phyloP scores from a whole-genome alignment of 2,797 vertebrate species.

The Mus minutoides region DNA sequence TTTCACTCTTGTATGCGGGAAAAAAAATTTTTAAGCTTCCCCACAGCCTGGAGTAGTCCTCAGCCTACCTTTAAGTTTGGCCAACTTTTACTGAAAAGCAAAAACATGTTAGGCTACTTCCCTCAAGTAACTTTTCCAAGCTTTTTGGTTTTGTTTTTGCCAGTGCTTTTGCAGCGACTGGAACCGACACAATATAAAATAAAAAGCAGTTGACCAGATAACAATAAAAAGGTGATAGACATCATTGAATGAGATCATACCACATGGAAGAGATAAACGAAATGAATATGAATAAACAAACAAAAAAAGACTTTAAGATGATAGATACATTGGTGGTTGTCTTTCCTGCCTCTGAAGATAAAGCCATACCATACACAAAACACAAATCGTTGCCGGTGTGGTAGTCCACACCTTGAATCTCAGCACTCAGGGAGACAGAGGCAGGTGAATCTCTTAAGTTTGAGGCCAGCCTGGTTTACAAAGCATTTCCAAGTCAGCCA shows the following conservation, averaged over 20 bases:
- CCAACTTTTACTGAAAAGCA: not conserved
- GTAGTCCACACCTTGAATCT: not conserved
- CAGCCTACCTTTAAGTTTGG: not conserved
- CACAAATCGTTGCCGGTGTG: not conserved
- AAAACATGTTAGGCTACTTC: not conserved
- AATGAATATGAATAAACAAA: not conserved
- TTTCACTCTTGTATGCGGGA: not conserved
- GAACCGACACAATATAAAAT: constrained; percentile 12
- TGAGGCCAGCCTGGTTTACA: not conserved
- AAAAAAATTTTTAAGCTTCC: not conserved
- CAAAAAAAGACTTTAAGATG: not conserved
- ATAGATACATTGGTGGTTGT: not conserved
- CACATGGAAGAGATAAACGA: not conserved
- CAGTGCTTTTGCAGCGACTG: not conserved
- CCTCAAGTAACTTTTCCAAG: not conserved
- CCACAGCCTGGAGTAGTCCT: not conserved
- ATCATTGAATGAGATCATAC: not conserved
- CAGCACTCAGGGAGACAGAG: not conserved
- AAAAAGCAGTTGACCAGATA: constrained; percentile 10
- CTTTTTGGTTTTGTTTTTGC: not conserved
- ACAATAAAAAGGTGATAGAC: not conserved
- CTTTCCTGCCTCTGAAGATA: not conserved
- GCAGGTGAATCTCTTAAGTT: not conserved
- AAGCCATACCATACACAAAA: not conserved
- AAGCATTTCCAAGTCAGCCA: not conserved